Evolutionary conservation across 2,888 invertebrate species (phyloP).

Genomic region (Melieria picta): DNA sequence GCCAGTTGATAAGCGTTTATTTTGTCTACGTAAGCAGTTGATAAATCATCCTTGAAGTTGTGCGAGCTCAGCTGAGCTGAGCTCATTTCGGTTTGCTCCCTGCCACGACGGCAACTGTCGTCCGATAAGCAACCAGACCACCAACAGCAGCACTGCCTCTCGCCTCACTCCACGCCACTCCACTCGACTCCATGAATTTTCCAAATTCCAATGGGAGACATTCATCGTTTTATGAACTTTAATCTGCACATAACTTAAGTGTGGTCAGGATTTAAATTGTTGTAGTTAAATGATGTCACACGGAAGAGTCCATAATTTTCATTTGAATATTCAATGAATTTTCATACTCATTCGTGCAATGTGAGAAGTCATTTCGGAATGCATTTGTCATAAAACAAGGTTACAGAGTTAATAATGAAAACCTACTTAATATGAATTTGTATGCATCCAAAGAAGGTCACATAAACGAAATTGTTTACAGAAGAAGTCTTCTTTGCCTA

Average conservation of each 20-base stretch:
- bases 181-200: too few species aligned
- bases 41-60: conserved; percentile 36
- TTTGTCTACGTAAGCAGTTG: conserved; percentile 39
- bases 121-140: too few species aligned
- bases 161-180: too few species aligned
- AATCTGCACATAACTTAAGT: conserved; percentile 1
- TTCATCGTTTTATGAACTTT: conserved; percentile 15
- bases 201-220: not conserved
- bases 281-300: not conserved
- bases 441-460: too few species aligned
- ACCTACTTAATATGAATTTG: too few species aligned
- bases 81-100: too few species aligned
- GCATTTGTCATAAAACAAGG: too few species aligned
- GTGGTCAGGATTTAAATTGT: conserved; percentile 16
- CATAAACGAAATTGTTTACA: too few species aligned
- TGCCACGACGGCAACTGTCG: too few species aligned
- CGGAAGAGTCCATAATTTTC: not conserved
- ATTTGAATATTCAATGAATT: not conserved
- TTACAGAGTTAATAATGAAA: too few species aligned
- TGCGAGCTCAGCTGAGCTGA: not conserved
- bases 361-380: not conserved
- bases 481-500: too few species aligned
- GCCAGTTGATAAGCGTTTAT: conserved; percentile 34
- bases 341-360: not conserved
- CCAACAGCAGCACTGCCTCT: too few species aligned